Base-by-base conservation (phyloP, 2,888 invertebrate species). In the Drosophila austrosaltans region DNA sequence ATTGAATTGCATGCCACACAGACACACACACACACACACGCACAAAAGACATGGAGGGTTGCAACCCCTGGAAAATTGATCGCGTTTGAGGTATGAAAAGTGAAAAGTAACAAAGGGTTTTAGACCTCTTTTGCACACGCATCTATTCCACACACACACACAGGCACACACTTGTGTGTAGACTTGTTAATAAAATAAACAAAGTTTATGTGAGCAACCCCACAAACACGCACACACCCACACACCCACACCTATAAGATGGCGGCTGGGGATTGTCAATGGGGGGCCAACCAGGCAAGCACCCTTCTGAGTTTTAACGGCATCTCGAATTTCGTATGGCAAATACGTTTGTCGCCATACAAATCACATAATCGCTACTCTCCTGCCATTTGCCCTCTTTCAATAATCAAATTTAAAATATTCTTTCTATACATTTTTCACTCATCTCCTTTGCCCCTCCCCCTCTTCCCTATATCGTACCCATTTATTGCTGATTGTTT, bases 151-250 rank as follows among this genome's bases (percentile, higher is more conserved):
- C 8, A 36, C 44, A 28, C 39, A 62, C 57, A 59, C 62, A 40
- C 53, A 66, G 56, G 79, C 36, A 36, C 36, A 36, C 8, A 36
- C 36, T 36, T 36, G 36, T 8, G 7, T 36, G 8, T 36, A 36
- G 36, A 84, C 76, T 85, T 87, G 89, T 82, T 85, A 89, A 85
- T 85, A 89, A 79, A 77, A 87, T 82, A 87, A 85, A 89, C 88
- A 89, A 87, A 89, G 76, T 89, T 87, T 69, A 63, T 60, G 53
- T 58, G 63, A 63, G 63, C 72, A 80, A 71, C 81, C 60, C 54
- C 28, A n/a, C 57, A 62, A 60, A 53, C 48, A n/a, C 44, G 61
- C 72, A 56, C 72, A 53, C 36, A 30, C 42, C 59, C 72, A 56
- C 72, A 53, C 36, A 30, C 42, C 59, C 67, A 42, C 74, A 66